A percentile compares a stretch with the other conserved stretches of the same genome.
Evolutionary conservation across 23 tunicate species (phyloP).

Genomic region (Pegea sp.): DNA sequence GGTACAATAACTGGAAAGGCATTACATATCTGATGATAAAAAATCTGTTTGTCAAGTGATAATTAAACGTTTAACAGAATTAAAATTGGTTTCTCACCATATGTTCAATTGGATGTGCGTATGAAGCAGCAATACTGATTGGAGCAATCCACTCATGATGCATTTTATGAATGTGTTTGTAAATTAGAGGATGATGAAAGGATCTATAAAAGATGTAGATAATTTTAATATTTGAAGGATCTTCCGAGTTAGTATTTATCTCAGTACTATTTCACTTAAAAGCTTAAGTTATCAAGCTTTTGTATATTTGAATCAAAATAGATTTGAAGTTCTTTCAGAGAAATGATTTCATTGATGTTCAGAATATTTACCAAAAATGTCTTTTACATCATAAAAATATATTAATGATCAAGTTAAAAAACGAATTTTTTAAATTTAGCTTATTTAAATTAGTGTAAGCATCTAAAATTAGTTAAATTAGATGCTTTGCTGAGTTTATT

Average conservation of each 20-base stretch:
- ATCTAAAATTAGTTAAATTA: too few relatives aligned
- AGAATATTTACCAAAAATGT: neutral
- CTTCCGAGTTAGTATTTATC: neutral
- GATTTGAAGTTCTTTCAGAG: neutral
- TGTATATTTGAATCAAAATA: neutral
- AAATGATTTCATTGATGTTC: neutral
- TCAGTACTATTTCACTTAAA: too few relatives aligned
- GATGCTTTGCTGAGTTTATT: too few relatives aligned
- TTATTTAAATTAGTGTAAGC: too few relatives aligned
- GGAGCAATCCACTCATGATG: constrained; percentile 98
- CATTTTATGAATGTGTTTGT: constrained; percentile 67
- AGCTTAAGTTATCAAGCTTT: too few relatives aligned
- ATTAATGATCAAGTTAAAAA: too few relatives aligned
- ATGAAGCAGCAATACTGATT: constrained; percentile 78
- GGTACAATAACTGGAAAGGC: constrained; percentile 29
- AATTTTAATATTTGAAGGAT: neutral
- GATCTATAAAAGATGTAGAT: constrained; percentile 13
- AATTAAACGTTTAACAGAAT: neutral
- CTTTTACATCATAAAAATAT: neutral
- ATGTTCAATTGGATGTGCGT: constrained; percentile 80
- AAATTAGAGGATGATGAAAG: constrained; percentile 41
- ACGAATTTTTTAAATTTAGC: too few relatives aligned
- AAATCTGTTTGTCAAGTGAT: neutral
- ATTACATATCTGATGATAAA: constrained; percentile 23
- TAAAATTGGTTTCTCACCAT: constrained; percentile 20